Base-by-base conservation (phyloP, 2,888 invertebrate genomes). In the Epirrita christyi region DNA sequence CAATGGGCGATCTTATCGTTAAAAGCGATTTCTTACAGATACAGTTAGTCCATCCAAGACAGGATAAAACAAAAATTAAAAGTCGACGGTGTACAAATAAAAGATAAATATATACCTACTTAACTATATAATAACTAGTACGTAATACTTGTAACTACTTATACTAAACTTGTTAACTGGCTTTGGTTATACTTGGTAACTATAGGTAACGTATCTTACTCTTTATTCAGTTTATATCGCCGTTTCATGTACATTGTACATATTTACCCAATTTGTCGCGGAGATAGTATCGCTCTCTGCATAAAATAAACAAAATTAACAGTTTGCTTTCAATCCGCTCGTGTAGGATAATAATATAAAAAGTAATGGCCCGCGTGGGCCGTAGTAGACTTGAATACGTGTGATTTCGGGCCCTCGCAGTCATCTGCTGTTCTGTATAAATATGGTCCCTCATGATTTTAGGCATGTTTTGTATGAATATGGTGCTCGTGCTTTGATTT, bases 221-320 rank as follows among this genome's bases (percentile, higher is more conserved):
- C 21, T 21, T 21, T 21, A 4, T 21, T 21, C 21, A 21, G 21
- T 21, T 36, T 36, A 11, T 1, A 14, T 13, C 14, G 14, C 2
- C 38, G 36, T 7, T 13, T 29, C 14, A 28, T 15, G 55, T 41
- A 62, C 57, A 61, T 59, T 15, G 55, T 41, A 62, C 57, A 61
- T 59, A 61, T 63, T 67, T 59, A 54, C 55, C 43, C 51, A 58
- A 61, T 64, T 61, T 54, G 61, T 64, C 55, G 46, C 40, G 36
- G 42, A 59, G 63, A 64, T 60, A 58, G 46, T 53, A 64, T 64
- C 59, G 43, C 29, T 40, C 41, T 38, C 34, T 43, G 53, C 55
- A 66, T 71, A 64, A 70, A 70, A 73, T 72, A 71, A 75, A 75
- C 67, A 70, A 72, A 73, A 71, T 72, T 66, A 76, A 68, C 68